Conservation (phyloP, 2,113 vertebrate species). For the Centropus unirufus region DNA sequence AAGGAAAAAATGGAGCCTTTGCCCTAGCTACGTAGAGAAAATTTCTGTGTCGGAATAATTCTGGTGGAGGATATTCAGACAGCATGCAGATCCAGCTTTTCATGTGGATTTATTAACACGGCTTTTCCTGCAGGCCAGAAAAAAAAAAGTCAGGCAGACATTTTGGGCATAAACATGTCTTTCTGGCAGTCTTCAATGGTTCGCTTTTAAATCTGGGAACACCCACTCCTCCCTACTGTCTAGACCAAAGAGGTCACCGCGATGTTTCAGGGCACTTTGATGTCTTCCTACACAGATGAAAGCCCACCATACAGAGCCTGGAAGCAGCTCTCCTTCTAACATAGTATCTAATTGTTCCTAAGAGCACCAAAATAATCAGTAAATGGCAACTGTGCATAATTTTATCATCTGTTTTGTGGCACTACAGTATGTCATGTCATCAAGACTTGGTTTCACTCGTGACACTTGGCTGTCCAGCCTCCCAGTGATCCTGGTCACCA, state of each 20-base stretch:
- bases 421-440: background rate
- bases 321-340: background rate
- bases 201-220: constrained; percentile 22
- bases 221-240: constrained; percentile 30
- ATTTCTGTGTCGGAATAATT: background rate
- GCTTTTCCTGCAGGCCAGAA: constrained; percentile 6
- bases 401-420: background rate
- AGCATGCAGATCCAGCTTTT: background rate
- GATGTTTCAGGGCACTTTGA: background rate
- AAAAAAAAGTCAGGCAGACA: background rate
- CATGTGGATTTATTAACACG: constrained; percentile 20
- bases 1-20: background rate
- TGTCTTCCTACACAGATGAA: background rate
- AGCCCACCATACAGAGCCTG: background rate
- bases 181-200: constrained; percentile 6
- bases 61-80: background rate
- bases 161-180: background rate
- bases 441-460: background rate
- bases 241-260: constrained; percentile 34
- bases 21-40: background rate
- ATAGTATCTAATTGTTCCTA: background rate
- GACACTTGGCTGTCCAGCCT: background rate
- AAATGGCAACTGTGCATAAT: background rate
- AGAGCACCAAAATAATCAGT: background rate
- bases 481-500: background rate